These are phyloP conservation scores for Butorides virescens DNA, from an alignment of 2,113 vertebrate genomes.

Conservation along the genomic window DNA sequence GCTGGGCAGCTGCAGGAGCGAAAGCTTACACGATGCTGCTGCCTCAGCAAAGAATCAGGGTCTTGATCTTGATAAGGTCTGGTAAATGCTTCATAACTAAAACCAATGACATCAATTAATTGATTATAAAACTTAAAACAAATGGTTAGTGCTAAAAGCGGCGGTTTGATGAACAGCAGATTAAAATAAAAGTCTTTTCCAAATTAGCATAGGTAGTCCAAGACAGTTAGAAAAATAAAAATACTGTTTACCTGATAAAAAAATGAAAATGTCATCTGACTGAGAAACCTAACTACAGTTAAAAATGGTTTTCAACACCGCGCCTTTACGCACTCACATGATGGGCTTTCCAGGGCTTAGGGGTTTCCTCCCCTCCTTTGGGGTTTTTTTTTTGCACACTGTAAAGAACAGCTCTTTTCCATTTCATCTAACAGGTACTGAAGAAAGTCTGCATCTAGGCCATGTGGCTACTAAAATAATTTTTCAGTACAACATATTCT, in stretches of 20 bases:
- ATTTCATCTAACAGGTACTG: not conserved
- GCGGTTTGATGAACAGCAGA: rapidly evolving
- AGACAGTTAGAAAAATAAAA: not conserved
- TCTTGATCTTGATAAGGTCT: not conserved
- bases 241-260: rapidly evolving
- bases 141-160: not conserved
- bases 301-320: not conserved
- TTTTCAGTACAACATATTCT: not conserved
- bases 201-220: not conserved
- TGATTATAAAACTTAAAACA: not conserved
- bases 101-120: not conserved
- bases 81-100: rapidly evolving
- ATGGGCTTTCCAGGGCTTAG: not conserved
- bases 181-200: rapidly evolving
- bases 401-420: not conserved
- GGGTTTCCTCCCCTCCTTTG: not conserved
- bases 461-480: rapidly evolving
- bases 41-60: not conserved
- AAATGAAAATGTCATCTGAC: not conserved
- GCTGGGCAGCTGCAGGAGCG: not conserved
- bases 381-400: not conserved
- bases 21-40: not conserved
- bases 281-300: not conserved
- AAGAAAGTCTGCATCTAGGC: not conserved
- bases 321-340: not conserved